phyloP scores from a whole-genome alignment of 64 coral and sea anemone species.

The Montipora capricornis region DNA sequence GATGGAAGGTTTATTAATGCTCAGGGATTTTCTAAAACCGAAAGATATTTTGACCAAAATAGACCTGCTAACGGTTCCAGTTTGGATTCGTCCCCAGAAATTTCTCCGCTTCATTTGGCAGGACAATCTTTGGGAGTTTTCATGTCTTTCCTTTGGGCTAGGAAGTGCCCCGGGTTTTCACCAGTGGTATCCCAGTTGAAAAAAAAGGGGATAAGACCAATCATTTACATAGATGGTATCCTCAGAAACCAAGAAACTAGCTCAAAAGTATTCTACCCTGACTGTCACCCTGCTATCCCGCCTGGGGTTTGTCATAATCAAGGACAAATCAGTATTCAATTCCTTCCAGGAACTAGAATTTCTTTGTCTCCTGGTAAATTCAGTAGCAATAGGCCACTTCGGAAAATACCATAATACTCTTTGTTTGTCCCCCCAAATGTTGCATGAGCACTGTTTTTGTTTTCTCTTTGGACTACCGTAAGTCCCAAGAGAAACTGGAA shows the following conservation, averaged over 20 bases:
- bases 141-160: constrained; percentile 8
- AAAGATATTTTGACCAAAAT: constrained; percentile 15
- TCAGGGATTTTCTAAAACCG: neutral
- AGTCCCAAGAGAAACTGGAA: no score
- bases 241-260: neutral
- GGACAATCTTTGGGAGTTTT: constrained; percentile 5
- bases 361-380: constrained; percentile 52
- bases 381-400: neutral
- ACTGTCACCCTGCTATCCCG: neutral
- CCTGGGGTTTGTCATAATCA: constrained; percentile 35
- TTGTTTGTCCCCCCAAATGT: no score
- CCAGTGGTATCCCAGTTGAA: constrained; percentile 4
- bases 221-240: neutral
- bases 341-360: constrained; percentile 31
- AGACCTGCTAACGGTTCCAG: constrained; percentile 10
- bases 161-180: constrained; percentile 15
- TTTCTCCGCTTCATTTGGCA: constrained; percentile 23
- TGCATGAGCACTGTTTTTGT: no score
- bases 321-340: neutral
- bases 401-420: no score
- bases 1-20: constrained; percentile 23
- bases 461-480: no score
- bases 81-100: neutral
- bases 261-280: neutral
- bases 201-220: constrained; percentile 2